Conservation (phyloP, 2,113 vertebrate species). For the Tupaia tana region DNA sequence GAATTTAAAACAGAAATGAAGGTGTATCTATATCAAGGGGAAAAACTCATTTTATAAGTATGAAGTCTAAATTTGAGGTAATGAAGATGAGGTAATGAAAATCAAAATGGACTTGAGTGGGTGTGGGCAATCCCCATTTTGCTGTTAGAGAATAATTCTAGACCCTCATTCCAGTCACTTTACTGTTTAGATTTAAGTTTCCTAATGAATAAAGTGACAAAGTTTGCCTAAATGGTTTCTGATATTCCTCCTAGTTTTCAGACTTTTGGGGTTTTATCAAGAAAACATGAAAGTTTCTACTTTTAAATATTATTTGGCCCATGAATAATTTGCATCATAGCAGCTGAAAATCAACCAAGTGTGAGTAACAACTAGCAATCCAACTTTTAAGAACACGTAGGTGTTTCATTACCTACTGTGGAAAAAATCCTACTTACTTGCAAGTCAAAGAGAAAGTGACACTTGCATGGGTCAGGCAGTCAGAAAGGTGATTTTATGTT, state of each 20-base stretch:
- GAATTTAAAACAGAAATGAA: not conserved
- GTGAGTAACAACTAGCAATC: conserved; percentile 38
- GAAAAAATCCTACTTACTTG: not conserved
- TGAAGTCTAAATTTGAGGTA: not conserved
- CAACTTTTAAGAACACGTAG: conserved; percentile 29
- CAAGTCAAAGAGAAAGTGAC: conserved; percentile 42
- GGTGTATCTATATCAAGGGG: not conserved
- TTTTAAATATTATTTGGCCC: conserved; percentile 35
- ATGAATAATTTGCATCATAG: conserved; percentile 22
- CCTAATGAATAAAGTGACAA: not conserved
- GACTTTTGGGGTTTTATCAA: not conserved
- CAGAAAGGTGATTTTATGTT: conserved; percentile 46
- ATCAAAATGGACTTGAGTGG: not conserved
- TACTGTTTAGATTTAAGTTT: not conserved
- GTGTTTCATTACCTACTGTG: conserved; percentile 26
- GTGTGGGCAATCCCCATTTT: not conserved
- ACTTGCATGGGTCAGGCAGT: conserved; percentile 24
- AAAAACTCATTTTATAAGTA: not conserved
- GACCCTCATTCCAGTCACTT: not conserved
- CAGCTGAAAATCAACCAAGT: conserved; percentile 46
- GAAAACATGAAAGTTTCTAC: not conserved
- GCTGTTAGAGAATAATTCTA: not conserved
- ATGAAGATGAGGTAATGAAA: not conserved
- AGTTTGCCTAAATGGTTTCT: not conserved
- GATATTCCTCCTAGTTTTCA: not conserved